These are phyloP conservation scores for Panulirus ornatus DNA, from an alignment of 1,140 invertebrate genomes.

Conservation along the genomic window DNA sequence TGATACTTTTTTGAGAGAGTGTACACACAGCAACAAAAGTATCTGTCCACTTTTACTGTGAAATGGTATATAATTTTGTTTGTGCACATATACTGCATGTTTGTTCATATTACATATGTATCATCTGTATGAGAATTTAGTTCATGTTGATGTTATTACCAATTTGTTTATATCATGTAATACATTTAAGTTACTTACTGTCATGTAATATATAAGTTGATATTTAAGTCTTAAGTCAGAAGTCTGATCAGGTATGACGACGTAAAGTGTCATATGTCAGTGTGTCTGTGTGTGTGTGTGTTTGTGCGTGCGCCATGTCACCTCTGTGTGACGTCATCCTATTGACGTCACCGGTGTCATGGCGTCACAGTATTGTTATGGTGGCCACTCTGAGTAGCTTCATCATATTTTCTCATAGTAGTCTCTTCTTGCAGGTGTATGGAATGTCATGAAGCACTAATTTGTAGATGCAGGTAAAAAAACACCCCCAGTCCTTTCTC, in stretches of 20 bases:
- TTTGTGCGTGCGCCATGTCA: background rate
- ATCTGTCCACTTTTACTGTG: too few relatives aligned
- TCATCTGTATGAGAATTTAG: background rate
- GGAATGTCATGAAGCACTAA: conserved; percentile 69
- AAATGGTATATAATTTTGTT: too few relatives aligned
- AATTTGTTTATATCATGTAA: background rate
- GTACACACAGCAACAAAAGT: too few relatives aligned
- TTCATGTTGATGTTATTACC: background rate
- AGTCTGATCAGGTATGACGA: background rate
- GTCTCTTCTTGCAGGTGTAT: conserved; percentile 69
- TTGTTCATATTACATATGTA: background rate
- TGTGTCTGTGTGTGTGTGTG: background rate
- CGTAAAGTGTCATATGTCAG: background rate
- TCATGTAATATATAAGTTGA: background rate
- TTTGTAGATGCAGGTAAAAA: conserved; percentile 64
- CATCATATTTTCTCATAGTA: conserved; percentile 72
- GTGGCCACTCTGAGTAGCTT: conserved; percentile 38
- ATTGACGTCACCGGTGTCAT: too few relatives aligned
- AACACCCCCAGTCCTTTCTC: conserved; percentile 1
- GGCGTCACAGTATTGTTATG: too few relatives aligned
- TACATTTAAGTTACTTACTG: background rate
- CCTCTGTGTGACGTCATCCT: too few relatives aligned
- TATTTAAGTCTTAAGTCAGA: background rate
- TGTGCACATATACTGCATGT: too few relatives aligned
- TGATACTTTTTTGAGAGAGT: too few relatives aligned